Evolutionary conservation across 2,888 invertebrate genomes (phyloP).

Genomic region (Apamea crenata): DNA sequence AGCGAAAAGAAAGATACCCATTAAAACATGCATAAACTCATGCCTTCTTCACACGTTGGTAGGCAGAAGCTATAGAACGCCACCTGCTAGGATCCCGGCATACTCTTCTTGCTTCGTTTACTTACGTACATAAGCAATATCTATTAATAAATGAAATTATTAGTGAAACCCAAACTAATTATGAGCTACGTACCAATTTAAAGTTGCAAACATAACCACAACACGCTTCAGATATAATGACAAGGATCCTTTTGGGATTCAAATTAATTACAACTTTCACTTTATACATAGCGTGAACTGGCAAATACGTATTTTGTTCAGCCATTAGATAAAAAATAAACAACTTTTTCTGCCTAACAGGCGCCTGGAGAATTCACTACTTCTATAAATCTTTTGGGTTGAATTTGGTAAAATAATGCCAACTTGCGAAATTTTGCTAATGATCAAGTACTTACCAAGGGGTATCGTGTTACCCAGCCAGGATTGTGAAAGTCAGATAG

Average conservation of each 20-base stretch:
- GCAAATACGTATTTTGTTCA: constrained; percentile 25
- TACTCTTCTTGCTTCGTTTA: neutral
- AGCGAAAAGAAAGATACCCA: neutral
- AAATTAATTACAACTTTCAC: constrained; percentile 61
- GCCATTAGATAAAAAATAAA: constrained; percentile 25
- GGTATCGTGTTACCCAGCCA: no score
- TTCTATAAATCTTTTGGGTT: neutral
- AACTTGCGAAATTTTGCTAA: constrained; percentile 1
- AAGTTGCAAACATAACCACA: constrained; percentile 42
- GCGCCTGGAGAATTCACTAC: neutral
- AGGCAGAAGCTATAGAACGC: neutral
- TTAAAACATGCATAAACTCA: neutral
- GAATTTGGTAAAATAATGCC: neutral
- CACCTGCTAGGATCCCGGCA: neutral
- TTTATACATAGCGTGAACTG: constrained; percentile 14
- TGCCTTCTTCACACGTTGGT: neutral
- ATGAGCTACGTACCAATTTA: constrained; percentile 49
- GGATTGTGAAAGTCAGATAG: neutral
- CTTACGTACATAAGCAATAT: neutral
- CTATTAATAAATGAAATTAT: constrained; percentile 9
- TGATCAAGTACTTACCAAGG: neutral
- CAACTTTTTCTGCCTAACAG: constrained; percentile 14
- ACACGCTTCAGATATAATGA: constrained; percentile 17
- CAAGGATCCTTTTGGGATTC: constrained; percentile 43
- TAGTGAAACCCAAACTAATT: constrained; percentile 22